Evolutionary conservation across 2,888 invertebrate species (phyloP).

Genomic region (Gastracanthus pulcherrimus): DNA sequence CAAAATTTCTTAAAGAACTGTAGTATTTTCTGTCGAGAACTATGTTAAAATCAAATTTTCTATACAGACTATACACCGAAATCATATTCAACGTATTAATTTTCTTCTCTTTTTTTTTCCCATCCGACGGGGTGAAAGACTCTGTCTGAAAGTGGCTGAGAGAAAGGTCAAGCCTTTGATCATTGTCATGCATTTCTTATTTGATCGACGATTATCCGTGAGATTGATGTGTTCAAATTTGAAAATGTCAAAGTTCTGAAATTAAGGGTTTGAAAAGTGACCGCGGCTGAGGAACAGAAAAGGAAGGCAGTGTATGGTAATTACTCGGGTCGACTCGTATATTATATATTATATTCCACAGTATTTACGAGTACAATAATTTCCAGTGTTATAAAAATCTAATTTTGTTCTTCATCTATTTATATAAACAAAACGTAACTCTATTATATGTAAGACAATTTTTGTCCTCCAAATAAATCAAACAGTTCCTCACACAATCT

Average conservation of each 20-base stretch:
- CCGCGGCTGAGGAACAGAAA: constrained; percentile 8
- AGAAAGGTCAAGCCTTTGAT: constrained; percentile 33
- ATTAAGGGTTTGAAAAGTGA: constrained; percentile 42
- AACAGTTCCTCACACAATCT: background rate
- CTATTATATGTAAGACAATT: background rate
- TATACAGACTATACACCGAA: background rate
- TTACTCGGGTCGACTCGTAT: constrained; percentile 3
- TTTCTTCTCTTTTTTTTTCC: background rate
- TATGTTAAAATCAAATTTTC: background rate
- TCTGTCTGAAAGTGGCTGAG: constrained; percentile 1
- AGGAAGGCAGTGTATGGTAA: background rate
- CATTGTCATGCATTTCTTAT: constrained; percentile 8
- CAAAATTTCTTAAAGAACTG: too few relatives aligned
- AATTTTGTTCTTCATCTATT: too few relatives aligned
- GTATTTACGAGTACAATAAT: constrained; percentile 23
- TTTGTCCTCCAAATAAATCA: background rate
- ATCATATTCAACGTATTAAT: background rate
- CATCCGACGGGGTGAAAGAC: background rate
- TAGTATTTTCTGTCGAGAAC: too few relatives aligned
- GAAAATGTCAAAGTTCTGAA: constrained; percentile 50
- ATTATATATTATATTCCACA: constrained; percentile 18
- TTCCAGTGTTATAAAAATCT: constrained; percentile 31
- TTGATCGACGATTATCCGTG: constrained; percentile 36
- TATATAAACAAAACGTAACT: too few relatives aligned
- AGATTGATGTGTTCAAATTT: constrained; percentile 53